Evolutionary conservation across 2,888 invertebrate species (phyloP).

Genomic region (Theodoxus fluviatilis): DNA sequence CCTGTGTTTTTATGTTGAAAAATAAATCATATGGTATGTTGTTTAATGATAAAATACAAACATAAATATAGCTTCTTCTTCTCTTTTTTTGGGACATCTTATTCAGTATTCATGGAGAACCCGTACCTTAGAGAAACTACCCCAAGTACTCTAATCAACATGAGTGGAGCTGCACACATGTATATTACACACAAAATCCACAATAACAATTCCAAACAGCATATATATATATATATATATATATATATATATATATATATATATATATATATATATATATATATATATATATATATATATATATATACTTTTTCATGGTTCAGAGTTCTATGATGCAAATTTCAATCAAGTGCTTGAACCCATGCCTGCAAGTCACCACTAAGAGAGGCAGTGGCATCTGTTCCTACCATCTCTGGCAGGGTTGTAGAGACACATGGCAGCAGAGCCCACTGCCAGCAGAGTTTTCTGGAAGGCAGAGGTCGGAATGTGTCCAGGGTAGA

Average conservation of each 20-base stretch:
- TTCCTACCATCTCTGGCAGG: conserved; percentile 74
- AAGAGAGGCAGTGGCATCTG: too few relatives aligned
- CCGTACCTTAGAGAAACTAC: too few relatives aligned
- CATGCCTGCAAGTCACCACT: too few relatives aligned
- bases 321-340: not conserved
- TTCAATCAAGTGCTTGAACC: not conserved
- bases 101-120: too few relatives aligned
- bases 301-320: not conserved
- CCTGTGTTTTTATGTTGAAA: too few relatives aligned
- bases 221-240: not conserved
- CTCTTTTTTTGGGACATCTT: too few relatives aligned
- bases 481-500: conserved; percentile 64
- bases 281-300: not conserved
- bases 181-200: too few relatives aligned
- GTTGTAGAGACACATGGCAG: conserved; percentile 80
- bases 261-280: not conserved
- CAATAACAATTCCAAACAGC: conserved; percentile 1
- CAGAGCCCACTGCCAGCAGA: conserved; percentile 85
- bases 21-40: too few relatives aligned
- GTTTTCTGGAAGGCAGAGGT: conserved; percentile 75
- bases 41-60: too few relatives aligned
- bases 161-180: too few relatives aligned
- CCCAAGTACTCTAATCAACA: too few relatives aligned
- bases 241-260: not conserved
- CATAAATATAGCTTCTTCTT: too few relatives aligned